Base-by-base conservation (phyloP, 2,888 invertebrate genomes). In the Vanessa cardui region DNA sequence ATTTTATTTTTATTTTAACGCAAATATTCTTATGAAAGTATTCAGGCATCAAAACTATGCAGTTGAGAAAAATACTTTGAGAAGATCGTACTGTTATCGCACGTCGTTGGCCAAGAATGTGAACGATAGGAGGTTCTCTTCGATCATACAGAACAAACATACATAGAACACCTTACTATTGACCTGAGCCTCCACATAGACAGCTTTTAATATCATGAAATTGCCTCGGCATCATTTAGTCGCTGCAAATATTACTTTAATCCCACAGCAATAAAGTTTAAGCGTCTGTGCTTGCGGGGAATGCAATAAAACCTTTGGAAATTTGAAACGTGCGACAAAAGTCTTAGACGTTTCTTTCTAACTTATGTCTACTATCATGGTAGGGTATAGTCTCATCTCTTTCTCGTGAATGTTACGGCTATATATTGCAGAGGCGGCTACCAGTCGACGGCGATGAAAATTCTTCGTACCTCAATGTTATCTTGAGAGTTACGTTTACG, bases 201-300 rank as follows among this genome's bases (percentile, higher is more conserved):
- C 84, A 87, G 86, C 87, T 86, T 91, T 90, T 91, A 90, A 92
- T 92, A 91, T 88, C 87, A 85, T 83, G 81, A 89, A 89, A 92
- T 91, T 90, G 88, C 88, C 89, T 82, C 87, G 80, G 87, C 89
- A 90, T 90, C 89, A 91, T 90, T 92, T 90, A 90, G 91, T 83
- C 82, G 87, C 89, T 86, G 91, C 90, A 91, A 92, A 92, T 92
- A 92, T 92, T 90, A 92, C 92, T 92, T 92, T 91, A 92, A 92
- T 92, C 90, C 88, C 82, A 88, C 82, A 86, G 90, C 88, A 87
- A 91, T 92, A 92, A 92, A 92, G 92, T 91, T 92, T 90, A 92
- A 90, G 89, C 87, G 88, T 88, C 90, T 89, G 89, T 88, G 91
- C 90, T 91, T 89, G 89, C 87, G 84, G 86, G 82, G 89, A 92